Base-by-base conservation (phyloP, 2,888 invertebrate genomes). In the Muschampia plurimacula region DNA sequence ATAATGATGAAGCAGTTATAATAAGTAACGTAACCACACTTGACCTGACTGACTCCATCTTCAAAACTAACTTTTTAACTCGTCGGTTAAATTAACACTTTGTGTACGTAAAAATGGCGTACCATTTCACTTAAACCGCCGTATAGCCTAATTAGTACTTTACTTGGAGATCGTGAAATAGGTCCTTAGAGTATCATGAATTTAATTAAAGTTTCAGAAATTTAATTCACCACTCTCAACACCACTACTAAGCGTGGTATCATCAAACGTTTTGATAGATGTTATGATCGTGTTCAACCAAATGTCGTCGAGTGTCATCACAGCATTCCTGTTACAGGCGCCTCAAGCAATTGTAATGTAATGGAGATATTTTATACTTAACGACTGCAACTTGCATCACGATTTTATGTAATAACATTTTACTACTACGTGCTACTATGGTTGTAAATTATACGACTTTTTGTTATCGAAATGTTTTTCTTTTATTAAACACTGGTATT, bases 301-400 rank as follows among this genome's bases (percentile, higher is more conserved):
- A 69, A 64, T 52, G 68, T 69, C 63, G 60, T 68, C 46, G 39
- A 69, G 55, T 52, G 68, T 69, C 63, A 68, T 68, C 60, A 22
- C 64, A 57, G 59, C 64, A 74, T 64, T 73, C 74, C 72, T 64
- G 65, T 72, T 72, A 70, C 41, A 65, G 72, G 66, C 71, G 74
- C 72, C 71, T 73, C 70, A 72, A 22, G 22, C 22, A 22, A 76
- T 74, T 75, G 75, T 76, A 70, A 46, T 46, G 63, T 74, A 39
- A 71, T 67, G 72, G 65, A 2, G 28, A 9, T 10, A 9, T 6
- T 69, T 64, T 55, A 55, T 12, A 22, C 3, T 39, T 32, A 9
- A 28, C 52, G 63, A 63, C 22, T 41, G 59, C 63, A 71, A 74
- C 71, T 66, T 64, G 64, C 22, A 49, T 59, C 9, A 22, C 55